Percentiles rank a stretch among this genome's conserved stretches.
phyloP scores from a whole-genome alignment of 2,113 vertebrate genomes.

The Anarrhichthys ocellatus region DNA sequence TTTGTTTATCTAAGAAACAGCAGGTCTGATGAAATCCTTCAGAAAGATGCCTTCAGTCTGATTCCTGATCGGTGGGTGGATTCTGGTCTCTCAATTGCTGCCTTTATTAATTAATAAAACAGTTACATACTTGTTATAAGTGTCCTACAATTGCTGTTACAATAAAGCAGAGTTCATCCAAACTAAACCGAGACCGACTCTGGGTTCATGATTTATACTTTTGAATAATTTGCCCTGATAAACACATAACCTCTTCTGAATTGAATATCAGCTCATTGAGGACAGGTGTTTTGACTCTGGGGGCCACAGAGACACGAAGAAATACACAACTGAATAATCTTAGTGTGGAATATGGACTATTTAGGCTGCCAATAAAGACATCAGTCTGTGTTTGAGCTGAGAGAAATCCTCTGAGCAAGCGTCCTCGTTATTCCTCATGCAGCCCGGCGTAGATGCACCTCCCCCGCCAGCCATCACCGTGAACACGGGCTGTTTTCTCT shows the following conservation, averaged over 20 bases:
- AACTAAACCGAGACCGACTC: neutral
- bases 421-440: constrained; percentile 70
- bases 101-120: neutral
- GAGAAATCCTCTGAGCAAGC: constrained; percentile 64
- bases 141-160: neutral
- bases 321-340: constrained; percentile 37
- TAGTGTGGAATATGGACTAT: constrained; percentile 16
- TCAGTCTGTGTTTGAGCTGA: constrained; percentile 51
- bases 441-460: constrained; percentile 58
- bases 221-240: constrained; percentile 22
- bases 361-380: constrained; percentile 51
- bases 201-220: constrained; percentile 22
- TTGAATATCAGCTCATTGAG: constrained; percentile 37
- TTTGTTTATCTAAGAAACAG: constrained; percentile 26
- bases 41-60: constrained; percentile 20
- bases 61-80: constrained; percentile 9
- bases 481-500: constrained; percentile 49
- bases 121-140: neutral
- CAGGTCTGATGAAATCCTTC: constrained; percentile 23
- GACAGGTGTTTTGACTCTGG: neutral
- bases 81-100: neutral
- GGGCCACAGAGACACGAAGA: constrained; percentile 12
- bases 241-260: constrained; percentile 28
- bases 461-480: constrained; percentile 69
- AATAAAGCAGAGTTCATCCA: neutral